Percentiles rank a stretch among this genome's conserved stretches.
phyloP scores from a whole-genome alignment of 2,113 vertebrate genomes.

The Callionymus lyra region DNA sequence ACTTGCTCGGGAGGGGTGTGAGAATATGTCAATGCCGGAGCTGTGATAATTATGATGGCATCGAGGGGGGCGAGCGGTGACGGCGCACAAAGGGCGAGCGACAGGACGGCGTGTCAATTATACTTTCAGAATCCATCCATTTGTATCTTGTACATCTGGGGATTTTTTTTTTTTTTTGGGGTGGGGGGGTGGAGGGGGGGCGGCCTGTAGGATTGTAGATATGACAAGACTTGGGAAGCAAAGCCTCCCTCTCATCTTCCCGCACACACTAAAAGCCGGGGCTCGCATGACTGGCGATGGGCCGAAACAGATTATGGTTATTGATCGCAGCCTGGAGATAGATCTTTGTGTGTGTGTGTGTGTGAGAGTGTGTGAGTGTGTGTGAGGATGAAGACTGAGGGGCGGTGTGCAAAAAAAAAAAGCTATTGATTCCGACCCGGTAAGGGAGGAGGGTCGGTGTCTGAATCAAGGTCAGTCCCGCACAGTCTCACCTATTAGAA shows the following conservation, averaged over 20 bases:
- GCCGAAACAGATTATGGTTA: slow-evolving; percentile 91
- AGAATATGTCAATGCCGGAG: slow-evolving; percentile 33
- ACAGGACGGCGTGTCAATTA: slow-evolving; percentile 21
- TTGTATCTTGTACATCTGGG: slow-evolving; percentile 27
- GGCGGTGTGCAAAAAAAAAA: slow-evolving; percentile 65
- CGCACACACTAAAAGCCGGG: slow-evolving; percentile 53
- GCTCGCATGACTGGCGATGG: slow-evolving; percentile 83
- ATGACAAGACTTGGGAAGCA: slow-evolving; percentile 30
- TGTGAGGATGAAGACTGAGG: slow-evolving; percentile 58
- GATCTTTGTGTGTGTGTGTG: slow-evolving; percentile 58
- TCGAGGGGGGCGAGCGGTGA: slow-evolving; percentile 6
- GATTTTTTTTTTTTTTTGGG: slow-evolving; percentile 10
- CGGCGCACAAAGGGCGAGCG: slow-evolving; percentile 18
- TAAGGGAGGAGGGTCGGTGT: slow-evolving; percentile 59
- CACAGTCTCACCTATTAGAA: slow-evolving; percentile 64
- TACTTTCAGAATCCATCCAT: slow-evolving; percentile 18
- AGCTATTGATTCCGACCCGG: slow-evolving; percentile 75
- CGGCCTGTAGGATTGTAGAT: slow-evolving; percentile 30
- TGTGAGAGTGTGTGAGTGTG: slow-evolving; percentile 35
- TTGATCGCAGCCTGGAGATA: slow-evolving; percentile 82
- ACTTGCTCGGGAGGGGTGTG: slow-evolving; percentile 40
- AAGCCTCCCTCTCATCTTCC: slow-evolving; percentile 26
- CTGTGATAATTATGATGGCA: slow-evolving; percentile 38
- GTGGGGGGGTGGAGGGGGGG: slow-evolving; percentile 8
- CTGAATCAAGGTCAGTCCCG: slow-evolving; percentile 74